Base-by-base conservation (phyloP, 2,113 vertebrate species). In the Rallus limicola region DNA sequence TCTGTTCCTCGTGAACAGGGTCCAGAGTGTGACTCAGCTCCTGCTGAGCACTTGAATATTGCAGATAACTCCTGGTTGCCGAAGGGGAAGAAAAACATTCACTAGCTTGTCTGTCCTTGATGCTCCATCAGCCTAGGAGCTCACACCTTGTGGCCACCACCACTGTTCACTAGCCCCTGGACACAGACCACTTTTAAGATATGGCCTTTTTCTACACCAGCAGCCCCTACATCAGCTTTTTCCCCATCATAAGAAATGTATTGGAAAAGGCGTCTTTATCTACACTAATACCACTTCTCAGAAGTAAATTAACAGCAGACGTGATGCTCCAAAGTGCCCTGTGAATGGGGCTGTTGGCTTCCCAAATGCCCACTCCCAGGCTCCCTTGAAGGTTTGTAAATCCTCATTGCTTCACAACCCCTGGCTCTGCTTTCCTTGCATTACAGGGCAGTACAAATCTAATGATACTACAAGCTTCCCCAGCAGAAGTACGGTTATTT, bases 391-490 rank as follows among this genome's bases (percentile, higher is more conserved):
- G 14, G 23, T 31, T 33, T 20, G 18, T 31, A 56, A 38, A 34
- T 50, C 26, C 9, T 78, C 16, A 82, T 5, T 33, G 19, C 36
- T 75, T 34, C 42, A 64, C 3, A 59, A 25, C 31, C 46, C 19
- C n/a, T 26, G 25, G 36, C 19, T 86, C 36, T 1, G 1, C 31
- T 70, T 80, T 33, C 42, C 13, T 46, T 23, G n/a, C 55, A 13
- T 65, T 67, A 52, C 21, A 19, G 1, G 13, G 36, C 72, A n/a
- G 18, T 38, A 67, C 2, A 74, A 24, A 2, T 4, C 53, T 17
- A 31, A 80, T 6, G 42, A 34, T 24, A 84, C 24, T n/a, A 69
- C 0, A 0, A 93, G 26, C 26, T 56, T 16, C 16, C 8, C 16
- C 33, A 50, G 34, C n/a, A 94, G 42, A 77, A 77, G 3, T 21